These are phyloP conservation scores for Sinohyriopsis cumingii DNA, from an alignment of 2,888 invertebrate species.

Conservation along the genomic window DNA sequence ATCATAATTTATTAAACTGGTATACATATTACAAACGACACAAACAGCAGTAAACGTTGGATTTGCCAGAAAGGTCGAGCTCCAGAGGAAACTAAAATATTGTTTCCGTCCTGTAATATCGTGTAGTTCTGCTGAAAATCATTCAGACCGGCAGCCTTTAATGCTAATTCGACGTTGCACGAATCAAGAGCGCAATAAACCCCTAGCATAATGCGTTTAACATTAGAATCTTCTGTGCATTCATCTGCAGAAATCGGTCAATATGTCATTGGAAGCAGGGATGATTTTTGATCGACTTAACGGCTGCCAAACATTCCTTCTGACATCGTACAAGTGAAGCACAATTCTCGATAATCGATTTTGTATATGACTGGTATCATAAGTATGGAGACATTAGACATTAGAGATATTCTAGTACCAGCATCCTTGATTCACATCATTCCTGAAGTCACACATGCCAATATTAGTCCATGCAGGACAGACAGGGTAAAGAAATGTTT, in stretches of 20 bases:
- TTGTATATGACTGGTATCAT: slow-evolving; percentile 10
- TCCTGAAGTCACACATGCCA: slow-evolving; percentile 7
- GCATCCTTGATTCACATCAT: slow-evolving; percentile 19
- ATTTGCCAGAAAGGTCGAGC: too few species aligned
- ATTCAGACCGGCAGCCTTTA: too few species aligned
- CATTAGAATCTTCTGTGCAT: too few species aligned
- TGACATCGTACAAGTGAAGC: slow-evolving; percentile 11
- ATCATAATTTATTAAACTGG: too few species aligned
- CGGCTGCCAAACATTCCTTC: slow-evolving; percentile 25
- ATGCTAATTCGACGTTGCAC: too few species aligned
- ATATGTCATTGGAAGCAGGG: slow-evolving; percentile 33
- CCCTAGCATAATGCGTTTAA: too few species aligned
- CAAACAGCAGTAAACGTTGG: too few species aligned
- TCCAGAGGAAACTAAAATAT: too few species aligned
- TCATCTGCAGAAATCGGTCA: background rate
- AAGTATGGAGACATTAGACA: slow-evolving; percentile 5
- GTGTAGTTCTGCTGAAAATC: too few species aligned
- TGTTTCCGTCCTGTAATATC: too few species aligned
- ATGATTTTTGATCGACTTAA: slow-evolving; percentile 22
- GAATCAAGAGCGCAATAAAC: too few species aligned
- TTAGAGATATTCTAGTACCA: slow-evolving; percentile 2
- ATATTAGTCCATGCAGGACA: background rate
- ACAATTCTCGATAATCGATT: slow-evolving; percentile 20
- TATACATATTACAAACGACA: too few species aligned
- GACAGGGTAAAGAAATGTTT: slow-evolving; percentile 17